Conservation (phyloP, 2,888 invertebrate species). For the Cactoblastis cactorum region DNA sequence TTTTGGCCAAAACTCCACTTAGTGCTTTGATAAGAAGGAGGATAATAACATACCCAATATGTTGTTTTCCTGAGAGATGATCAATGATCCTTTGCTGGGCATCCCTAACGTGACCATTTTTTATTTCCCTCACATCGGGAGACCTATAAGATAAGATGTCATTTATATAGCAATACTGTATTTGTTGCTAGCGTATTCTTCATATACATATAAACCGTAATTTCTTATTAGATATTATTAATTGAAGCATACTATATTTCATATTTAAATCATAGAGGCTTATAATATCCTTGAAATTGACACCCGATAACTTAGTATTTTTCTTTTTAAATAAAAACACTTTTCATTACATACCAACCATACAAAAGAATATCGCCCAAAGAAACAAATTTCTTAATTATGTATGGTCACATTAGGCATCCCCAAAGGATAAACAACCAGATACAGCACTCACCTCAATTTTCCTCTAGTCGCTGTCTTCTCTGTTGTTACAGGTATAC, state of each 20-base stretch:
- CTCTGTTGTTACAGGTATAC: not conserved
- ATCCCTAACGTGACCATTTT: constrained; percentile 84
- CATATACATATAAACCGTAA: not conserved
- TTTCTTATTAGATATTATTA: not conserved
- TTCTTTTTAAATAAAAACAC: not conserved
- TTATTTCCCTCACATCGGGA: not conserved
- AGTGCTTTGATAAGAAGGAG: not conserved
- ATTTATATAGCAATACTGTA: not conserved
- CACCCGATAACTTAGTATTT: too few relatives aligned
- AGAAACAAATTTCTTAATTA: too few relatives aligned
- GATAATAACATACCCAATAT: not conserved
- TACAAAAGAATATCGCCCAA: not conserved
- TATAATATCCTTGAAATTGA: too few relatives aligned
- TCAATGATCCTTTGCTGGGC: constrained; percentile 97
- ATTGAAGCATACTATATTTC: not conserved
- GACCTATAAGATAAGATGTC: not conserved
- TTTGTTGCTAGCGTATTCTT: not conserved
- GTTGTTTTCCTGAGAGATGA: constrained; percentile 87
- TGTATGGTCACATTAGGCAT: constrained; percentile 1
- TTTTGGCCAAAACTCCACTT: not conserved
- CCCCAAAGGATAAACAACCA: not conserved
- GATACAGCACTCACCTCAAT: not conserved
- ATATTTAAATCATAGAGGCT: too few relatives aligned
- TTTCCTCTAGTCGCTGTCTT: not conserved
- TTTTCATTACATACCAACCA: not conserved